Evolutionary conservation across 2,888 invertebrate genomes (phyloP).

Genomic region (Parnassius glacialis): DNA sequence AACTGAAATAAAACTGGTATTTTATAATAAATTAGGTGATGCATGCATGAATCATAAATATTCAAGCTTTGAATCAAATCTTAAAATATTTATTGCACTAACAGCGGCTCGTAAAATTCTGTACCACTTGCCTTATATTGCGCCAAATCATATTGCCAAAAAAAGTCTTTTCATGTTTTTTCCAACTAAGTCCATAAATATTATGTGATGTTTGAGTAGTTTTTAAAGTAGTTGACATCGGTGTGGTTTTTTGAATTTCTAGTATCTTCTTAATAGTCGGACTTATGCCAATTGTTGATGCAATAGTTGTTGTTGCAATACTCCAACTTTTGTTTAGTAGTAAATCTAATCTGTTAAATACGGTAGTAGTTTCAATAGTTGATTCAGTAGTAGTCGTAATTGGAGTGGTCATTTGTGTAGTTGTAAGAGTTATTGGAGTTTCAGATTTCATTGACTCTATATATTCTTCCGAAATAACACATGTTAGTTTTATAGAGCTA

Average conservation of each 20-base stretch:
- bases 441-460: conserved; percentile 54
- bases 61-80: no score
- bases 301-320: conserved; percentile 70
- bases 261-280: conserved; percentile 55
- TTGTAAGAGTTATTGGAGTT: conserved; percentile 46
- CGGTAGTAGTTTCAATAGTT: conserved; percentile 69
- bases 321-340: conserved; percentile 79
- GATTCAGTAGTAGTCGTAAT: conserved; percentile 64
- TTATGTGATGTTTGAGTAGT: conserved; percentile 64
- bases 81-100: no score
- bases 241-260: conserved; percentile 52
- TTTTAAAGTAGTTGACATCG: conserved; percentile 43
- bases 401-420: conserved; percentile 51
- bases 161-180: conserved; percentile 71
- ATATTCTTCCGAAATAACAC: conserved; percentile 76
- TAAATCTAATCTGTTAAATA: conserved; percentile 74
- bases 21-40: conserved; percentile 14
- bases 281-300: conserved; percentile 71
- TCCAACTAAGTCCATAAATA: conserved; percentile 71
- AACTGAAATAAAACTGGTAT: conserved; percentile 48
- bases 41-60: background rate
- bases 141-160: conserved; percentile 65
- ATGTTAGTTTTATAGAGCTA: conserved; percentile 86
- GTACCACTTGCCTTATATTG: conserved; percentile 57
- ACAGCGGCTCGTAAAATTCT: no score